A percentile compares a stretch with the other conserved stretches of the same genome.
These are phyloP conservation scores for Antitype chi DNA, from an alignment of 2,888 invertebrate species.

Conservation along the genomic window DNA sequence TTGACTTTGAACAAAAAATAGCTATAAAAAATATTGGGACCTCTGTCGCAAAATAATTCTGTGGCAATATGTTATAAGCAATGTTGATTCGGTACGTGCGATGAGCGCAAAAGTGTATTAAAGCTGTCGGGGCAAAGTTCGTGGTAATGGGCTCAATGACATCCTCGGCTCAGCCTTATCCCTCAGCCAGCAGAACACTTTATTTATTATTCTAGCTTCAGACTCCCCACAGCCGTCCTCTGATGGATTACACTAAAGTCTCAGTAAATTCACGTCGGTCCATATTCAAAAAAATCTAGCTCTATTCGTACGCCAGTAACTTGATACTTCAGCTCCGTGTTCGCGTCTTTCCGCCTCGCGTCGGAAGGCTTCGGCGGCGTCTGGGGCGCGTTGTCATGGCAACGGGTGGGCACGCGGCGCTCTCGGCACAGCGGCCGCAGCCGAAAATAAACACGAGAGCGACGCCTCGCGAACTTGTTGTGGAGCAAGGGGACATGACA, in stretches of 20 bases:
- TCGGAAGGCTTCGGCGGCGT: slow-evolving; percentile 81
- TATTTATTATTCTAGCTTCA: slow-evolving; percentile 59
- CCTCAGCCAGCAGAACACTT: slow-evolving; percentile 32
- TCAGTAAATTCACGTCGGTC: slow-evolving; percentile 53
- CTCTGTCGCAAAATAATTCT: not conserved
- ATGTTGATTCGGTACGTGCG: slow-evolving; percentile 22
- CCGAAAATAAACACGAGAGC: slow-evolving; percentile 87
- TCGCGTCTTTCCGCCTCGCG: slow-evolving; percentile 73
- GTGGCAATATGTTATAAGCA: not conserved
- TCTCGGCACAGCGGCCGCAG: slow-evolving; percentile 79
- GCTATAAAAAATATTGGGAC: not conserved
- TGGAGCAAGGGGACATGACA: slow-evolving; percentile 69
- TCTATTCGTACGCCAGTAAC: slow-evolving; percentile 52
- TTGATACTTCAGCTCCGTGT: slow-evolving; percentile 56
- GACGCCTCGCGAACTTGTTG: slow-evolving; percentile 73
- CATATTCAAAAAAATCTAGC: slow-evolving; percentile 63
- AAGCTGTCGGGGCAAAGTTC: slow-evolving; percentile 47
- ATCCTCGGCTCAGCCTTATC: slow-evolving; percentile 32
- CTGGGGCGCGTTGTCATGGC: slow-evolving; percentile 86
- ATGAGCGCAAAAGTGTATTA: slow-evolving; percentile 34
- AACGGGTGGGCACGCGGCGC: slow-evolving; percentile 82
- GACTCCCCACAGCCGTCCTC: slow-evolving; percentile 34
- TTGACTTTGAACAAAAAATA: not conserved
- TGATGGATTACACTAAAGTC: slow-evolving; percentile 58
- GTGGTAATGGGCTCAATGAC: slow-evolving; percentile 53